These are phyloP conservation scores for Argyra leucocephala DNA, from an alignment of 2,888 invertebrate genomes.

Conservation along the genomic window DNA sequence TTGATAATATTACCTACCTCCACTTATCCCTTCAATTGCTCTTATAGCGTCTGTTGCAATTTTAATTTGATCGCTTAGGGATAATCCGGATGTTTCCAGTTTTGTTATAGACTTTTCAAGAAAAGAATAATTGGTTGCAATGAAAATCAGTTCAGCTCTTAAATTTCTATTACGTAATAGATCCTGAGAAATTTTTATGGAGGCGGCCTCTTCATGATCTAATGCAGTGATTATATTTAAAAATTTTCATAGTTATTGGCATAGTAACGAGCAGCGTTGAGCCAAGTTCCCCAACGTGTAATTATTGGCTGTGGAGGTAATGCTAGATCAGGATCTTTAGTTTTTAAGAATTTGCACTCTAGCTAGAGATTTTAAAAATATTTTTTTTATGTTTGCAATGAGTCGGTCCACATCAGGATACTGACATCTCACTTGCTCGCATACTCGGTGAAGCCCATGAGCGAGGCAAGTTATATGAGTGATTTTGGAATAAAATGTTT, in stretches of 20 bases:
- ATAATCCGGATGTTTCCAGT: too few species aligned
- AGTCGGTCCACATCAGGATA: constrained; percentile 11
- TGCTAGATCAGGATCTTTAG: constrained; percentile 11
- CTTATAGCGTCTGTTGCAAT: too few species aligned
- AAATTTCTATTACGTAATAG: too few species aligned
- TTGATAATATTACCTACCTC: too few species aligned
- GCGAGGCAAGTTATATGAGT: constrained; percentile 14
- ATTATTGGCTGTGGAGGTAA: constrained; percentile 31
- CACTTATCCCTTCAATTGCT: too few species aligned
- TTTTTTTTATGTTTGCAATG: constrained; percentile 12
- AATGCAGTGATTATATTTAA: too few species aligned
- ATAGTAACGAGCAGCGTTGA: constrained; percentile 29
- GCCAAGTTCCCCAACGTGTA: constrained; percentile 33
- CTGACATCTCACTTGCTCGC: constrained; percentile 11
- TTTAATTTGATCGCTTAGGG: too few species aligned
- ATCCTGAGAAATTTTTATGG: too few species aligned
- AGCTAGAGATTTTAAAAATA: constrained; percentile 13
- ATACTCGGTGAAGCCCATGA: constrained; percentile 12
- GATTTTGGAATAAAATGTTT: constrained; percentile 14
- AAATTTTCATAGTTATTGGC: constrained; percentile 24
- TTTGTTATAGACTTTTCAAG: too few species aligned
- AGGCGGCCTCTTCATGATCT: too few species aligned
- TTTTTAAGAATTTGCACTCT: constrained; percentile 10
- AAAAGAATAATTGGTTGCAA: too few species aligned
- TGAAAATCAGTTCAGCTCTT: too few species aligned